phyloP scores from a whole-genome alignment of 2,113 vertebrate genomes.

The Zapus hudsonius region DNA sequence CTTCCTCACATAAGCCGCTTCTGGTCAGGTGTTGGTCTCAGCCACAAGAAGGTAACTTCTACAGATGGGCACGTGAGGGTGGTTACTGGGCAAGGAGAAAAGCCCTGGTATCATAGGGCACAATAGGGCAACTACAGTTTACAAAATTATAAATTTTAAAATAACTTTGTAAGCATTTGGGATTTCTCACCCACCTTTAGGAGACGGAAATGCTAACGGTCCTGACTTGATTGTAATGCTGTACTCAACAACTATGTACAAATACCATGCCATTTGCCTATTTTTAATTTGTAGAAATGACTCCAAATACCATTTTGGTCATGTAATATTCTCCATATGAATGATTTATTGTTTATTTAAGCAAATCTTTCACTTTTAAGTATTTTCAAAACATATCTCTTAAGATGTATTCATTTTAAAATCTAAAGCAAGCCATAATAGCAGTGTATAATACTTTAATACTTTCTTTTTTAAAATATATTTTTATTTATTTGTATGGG shows the following conservation, averaged over 20 bases:
- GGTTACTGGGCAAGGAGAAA: neutral
- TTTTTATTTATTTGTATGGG: too few relatives aligned
- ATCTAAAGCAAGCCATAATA: constrained; percentile 16
- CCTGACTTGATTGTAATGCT: neutral
- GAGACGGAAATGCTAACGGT: neutral
- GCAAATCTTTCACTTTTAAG: constrained; percentile 47
- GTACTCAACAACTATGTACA: neutral
- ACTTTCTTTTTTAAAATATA: too few relatives aligned
- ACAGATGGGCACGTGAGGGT: neutral
- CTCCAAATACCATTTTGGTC: constrained; percentile 9
- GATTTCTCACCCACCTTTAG: neutral
- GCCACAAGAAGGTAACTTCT: too few relatives aligned
- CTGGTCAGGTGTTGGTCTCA: too few relatives aligned
- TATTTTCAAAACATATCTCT: constrained; percentile 45
- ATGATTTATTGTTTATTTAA: constrained; percentile 27
- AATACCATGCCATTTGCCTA: neutral
- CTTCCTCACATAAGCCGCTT: too few relatives aligned
- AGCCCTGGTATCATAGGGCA: neutral
- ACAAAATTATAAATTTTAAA: too few relatives aligned
- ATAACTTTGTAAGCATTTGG: too few relatives aligned
- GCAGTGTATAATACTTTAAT: neutral
- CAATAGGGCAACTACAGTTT: too few relatives aligned
- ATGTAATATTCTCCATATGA: neutral
- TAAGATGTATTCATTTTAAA: neutral
- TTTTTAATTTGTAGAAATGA: neutral